These are phyloP conservation scores for Caenorhabditis wallacei DNA, from an alignment of 2,888 invertebrate genomes.

Conservation along the genomic window DNA sequence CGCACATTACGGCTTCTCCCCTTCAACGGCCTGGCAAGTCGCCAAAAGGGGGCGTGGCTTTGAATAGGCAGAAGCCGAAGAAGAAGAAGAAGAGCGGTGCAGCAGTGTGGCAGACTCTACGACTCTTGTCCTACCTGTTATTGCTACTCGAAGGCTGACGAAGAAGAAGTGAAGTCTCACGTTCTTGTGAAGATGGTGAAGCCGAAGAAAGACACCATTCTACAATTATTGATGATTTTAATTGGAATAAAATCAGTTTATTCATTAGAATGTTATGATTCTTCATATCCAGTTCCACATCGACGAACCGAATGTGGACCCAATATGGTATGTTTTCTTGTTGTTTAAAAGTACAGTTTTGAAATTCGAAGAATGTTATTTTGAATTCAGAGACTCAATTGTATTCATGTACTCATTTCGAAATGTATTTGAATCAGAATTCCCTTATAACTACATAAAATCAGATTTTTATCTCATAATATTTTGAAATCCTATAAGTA, in stretches of 20 bases:
- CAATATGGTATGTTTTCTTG: constrained; percentile 66
- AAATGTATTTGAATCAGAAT: too few relatives aligned
- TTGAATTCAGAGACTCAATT: too few relatives aligned
- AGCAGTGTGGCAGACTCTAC: constrained; percentile 18
- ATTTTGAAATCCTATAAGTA: constrained; percentile 14
- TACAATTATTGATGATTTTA: constrained; percentile 52
- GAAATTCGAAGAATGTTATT: too few relatives aligned
- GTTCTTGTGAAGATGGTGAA: constrained; percentile 51
- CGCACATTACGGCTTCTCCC: constrained; percentile 57
- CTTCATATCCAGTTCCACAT: constrained; percentile 65
- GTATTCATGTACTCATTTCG: too few relatives aligned
- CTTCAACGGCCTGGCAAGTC: constrained; percentile 49
- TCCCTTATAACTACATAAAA: too few relatives aligned
- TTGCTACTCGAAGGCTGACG: constrained; percentile 65
- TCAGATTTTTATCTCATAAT: too few relatives aligned
- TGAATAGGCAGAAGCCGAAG: constrained; percentile 32
- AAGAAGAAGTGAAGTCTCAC: constrained; percentile 49
- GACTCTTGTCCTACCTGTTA: constrained; percentile 51
- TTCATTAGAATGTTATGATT: constrained; percentile 73
- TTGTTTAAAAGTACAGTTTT: not conserved
- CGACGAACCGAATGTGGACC: constrained; percentile 63
- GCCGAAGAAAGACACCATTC: constrained; percentile 70
- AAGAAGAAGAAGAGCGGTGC: constrained; percentile 5
- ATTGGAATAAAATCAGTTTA: constrained; percentile 13
- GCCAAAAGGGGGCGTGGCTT: constrained; percentile 47